phyloP scores from a whole-genome alignment of 1,140 invertebrate genomes.

The Portunus trituberculatus region DNA sequence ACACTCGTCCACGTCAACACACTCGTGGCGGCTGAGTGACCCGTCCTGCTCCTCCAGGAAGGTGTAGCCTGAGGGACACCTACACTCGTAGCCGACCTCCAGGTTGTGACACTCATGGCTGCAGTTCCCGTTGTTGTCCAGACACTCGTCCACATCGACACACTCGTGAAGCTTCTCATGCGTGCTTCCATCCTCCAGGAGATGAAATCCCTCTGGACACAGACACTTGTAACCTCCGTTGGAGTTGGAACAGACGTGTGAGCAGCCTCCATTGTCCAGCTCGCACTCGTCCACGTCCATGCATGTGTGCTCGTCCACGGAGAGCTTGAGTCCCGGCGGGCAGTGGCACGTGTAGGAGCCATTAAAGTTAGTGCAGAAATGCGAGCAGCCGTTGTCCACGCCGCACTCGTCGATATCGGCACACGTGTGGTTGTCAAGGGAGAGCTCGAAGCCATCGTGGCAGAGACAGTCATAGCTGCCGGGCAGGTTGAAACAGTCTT shows the following conservation, averaged over 20 bases:
- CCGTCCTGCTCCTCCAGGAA: conserved; percentile 35
- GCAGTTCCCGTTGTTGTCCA: conserved; percentile 81
- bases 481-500: conserved; percentile 80
- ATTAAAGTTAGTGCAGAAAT: conserved; percentile 87
- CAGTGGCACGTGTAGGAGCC: conserved; percentile 91
- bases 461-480: conserved; percentile 79
- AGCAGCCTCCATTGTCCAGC: conserved; percentile 78
- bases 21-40: conserved; percentile 36
- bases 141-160: conserved; percentile 82
- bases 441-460: conserved; percentile 83
- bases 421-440: conserved; percentile 83
- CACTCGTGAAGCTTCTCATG: conserved; percentile 76
- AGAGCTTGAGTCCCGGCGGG: conserved; percentile 83
- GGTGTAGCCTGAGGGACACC: conserved; percentile 88
- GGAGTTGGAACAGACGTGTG: conserved; percentile 79
- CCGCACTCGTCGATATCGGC: conserved; percentile 81
- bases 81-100: conserved; percentile 89
- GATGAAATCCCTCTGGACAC: conserved; percentile 78
- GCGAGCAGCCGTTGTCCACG: conserved; percentile 78
- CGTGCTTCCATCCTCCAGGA: conserved; percentile 79
- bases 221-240: conserved; percentile 75
- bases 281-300: conserved; percentile 79
- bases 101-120: conserved; percentile 86
- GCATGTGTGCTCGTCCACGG: conserved; percentile 79
- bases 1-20: conserved; percentile 85